These are phyloP conservation scores for Tenrec ecaudatus DNA, from an alignment of 2,113 vertebrate species.

Conservation along the genomic window DNA sequence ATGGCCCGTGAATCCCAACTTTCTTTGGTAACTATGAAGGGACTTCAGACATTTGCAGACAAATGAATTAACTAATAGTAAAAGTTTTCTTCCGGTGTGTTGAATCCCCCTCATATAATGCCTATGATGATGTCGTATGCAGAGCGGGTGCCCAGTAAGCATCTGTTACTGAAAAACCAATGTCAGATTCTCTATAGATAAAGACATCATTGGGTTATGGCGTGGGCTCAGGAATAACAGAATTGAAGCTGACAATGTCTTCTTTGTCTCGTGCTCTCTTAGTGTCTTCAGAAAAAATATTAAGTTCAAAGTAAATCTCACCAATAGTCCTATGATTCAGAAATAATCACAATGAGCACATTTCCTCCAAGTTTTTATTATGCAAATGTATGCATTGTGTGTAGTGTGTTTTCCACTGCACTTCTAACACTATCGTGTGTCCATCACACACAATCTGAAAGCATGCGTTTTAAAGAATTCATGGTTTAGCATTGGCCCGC, in stretches of 20 bases:
- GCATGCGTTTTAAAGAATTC: constrained; percentile 18
- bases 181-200: not conserved
- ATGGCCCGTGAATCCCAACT: not conserved
- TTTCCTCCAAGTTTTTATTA: not conserved
- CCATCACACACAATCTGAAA: constrained; percentile 4
- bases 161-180: not conserved
- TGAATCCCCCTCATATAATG: no score
- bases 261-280: not conserved
- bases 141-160: not conserved
- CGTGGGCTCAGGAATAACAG: not conserved
- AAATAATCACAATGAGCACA: not conserved
- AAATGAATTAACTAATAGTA: no score
- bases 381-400: not conserved
- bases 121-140: no score
- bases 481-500: not conserved
- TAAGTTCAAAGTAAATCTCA: not conserved
- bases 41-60: no score
- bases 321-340: not conserved
- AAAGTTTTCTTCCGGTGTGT: no score
- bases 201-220: not conserved
- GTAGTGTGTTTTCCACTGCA: not conserved
- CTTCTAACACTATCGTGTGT: not conserved
- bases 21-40: not conserved
- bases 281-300: not conserved
- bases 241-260: not conserved